These are phyloP conservation scores for Boulengeromyrus knoepffleri DNA, from an alignment of 2,113 vertebrate genomes.

Conservation along the genomic window DNA sequence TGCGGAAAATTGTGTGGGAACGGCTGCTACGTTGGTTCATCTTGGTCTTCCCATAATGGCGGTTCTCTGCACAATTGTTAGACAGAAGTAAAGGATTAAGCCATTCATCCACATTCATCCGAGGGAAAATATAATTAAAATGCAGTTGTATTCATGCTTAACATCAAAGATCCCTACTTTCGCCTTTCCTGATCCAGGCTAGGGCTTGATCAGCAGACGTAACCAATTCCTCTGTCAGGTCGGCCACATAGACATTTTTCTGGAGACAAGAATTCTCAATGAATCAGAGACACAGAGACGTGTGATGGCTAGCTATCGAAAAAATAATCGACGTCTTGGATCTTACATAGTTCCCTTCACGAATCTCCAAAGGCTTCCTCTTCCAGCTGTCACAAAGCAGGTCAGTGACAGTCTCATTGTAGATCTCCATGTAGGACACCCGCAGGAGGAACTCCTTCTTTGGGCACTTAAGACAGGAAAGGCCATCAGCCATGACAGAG, in stretches of 20 bases:
- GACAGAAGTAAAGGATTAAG: background rate
- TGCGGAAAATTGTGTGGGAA: slow-evolving; percentile 93
- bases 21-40: slow-evolving; percentile 94
- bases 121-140: background rate
- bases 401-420: slow-evolving; percentile 90
- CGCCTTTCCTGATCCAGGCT: slow-evolving; percentile 84
- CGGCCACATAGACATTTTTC: slow-evolving; percentile 88
- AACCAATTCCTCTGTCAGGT: slow-evolving; percentile 86
- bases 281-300: background rate
- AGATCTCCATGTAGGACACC: slow-evolving; percentile 97
- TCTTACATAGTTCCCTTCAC: slow-evolving; percentile 83
- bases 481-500: background rate
- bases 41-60: slow-evolving; percentile 90
- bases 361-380: slow-evolving; percentile 83
- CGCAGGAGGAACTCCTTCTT: slow-evolving; percentile 88
- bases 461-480: slow-evolving; percentile 61
- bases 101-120: background rate
- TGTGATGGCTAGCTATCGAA: background rate
- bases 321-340: background rate
- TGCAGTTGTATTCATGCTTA: background rate
- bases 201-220: slow-evolving; percentile 74
- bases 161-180: slow-evolving; percentile 68
- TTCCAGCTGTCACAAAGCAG: slow-evolving; percentile 80
- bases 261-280: slow-evolving; percentile 38
- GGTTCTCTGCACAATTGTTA: slow-evolving; percentile 65